Percentiles rank a stretch among this genome's conserved stretches.
phyloP scores from a whole-genome alignment of 2,113 vertebrate species.

The Sterna hirundo region DNA sequence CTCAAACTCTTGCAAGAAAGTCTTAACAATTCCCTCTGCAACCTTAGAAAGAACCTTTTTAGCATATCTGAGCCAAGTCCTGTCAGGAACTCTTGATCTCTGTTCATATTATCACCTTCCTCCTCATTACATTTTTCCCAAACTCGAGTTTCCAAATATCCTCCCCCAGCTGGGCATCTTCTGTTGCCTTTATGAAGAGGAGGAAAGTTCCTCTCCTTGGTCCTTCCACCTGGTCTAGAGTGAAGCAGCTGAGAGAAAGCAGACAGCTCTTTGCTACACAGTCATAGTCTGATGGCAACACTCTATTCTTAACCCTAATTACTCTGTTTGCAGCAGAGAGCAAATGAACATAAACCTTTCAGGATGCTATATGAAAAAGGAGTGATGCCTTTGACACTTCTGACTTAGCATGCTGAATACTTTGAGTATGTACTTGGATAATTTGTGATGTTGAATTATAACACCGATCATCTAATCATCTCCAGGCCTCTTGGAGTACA shows the following conservation, averaged over 20 bases:
- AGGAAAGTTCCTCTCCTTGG: not conserved
- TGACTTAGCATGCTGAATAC: not conserved
- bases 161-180: accelerated
- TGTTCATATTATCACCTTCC: not conserved
- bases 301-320: not conserved
- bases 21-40: not conserved
- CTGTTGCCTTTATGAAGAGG: not conserved
- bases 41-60: not conserved
- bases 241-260: not conserved
- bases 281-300: not conserved
- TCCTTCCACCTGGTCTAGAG: not conserved
- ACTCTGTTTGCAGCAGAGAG: not conserved
- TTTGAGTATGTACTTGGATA: not conserved
- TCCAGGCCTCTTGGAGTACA: not conserved
- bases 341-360: not conserved
- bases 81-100: not conserved
- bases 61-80: not conserved
- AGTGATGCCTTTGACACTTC: not conserved
- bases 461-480: not conserved
- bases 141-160: not conserved
- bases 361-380: not conserved
- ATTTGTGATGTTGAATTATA: not conserved
- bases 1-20: not conserved
- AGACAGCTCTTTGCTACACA: not conserved
- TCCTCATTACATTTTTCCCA: not conserved